Base-by-base conservation (phyloP, 2,113 vertebrate species). In the Neomonachus schauinslandi region DNA sequence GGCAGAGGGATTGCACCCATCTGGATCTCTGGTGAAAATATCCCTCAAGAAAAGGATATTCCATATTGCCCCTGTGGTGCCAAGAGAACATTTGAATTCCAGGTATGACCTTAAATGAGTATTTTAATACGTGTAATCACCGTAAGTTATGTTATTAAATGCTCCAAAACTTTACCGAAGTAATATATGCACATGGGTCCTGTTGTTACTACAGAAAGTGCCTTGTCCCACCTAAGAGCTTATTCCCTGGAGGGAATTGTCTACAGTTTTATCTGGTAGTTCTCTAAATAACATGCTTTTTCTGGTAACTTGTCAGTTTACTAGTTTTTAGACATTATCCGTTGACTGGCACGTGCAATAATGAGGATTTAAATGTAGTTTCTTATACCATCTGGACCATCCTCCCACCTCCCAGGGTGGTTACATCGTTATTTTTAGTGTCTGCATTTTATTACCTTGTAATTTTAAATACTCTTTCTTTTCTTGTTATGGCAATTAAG, bases 41-140 rank as follows among this genome's bases (percentile, higher is more conserved):
- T 99, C 87, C 99, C 99, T 74, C 97, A 98, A 83, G 99, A 99
- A 95, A 97, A 99, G 55, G 99, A 99, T 84, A 99, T 99, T 97
- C 99, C 99, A 97, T 80, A 99, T 81, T 99, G 99, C 96, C 92
- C 63, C 55, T 99, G 99, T 98, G 99, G 99, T 71, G 98, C 99
- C 85, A 99, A 98, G 98, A 99, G 99, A 96, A 95, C 97, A 67
- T 99, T 99, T 99, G 99, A 99, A 98, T 99, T 99, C 94, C 99
- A 99, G 99, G 99, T 99, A 98, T 31, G 97, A 61, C 42, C 42
- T 71, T 36, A 39, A 72, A 49, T 57, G 59, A 74, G 24, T 39
- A 6, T 53, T 69, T 63, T 33, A 51, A 57, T 59, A 19, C 24
- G 5, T 31, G 4, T 31, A 18, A 31, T 49, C 21, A 53, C 31